Base-by-base conservation (phyloP, 53 echinoderm and acorn worm genomes). In the Apostichopus leukothele region DNA sequence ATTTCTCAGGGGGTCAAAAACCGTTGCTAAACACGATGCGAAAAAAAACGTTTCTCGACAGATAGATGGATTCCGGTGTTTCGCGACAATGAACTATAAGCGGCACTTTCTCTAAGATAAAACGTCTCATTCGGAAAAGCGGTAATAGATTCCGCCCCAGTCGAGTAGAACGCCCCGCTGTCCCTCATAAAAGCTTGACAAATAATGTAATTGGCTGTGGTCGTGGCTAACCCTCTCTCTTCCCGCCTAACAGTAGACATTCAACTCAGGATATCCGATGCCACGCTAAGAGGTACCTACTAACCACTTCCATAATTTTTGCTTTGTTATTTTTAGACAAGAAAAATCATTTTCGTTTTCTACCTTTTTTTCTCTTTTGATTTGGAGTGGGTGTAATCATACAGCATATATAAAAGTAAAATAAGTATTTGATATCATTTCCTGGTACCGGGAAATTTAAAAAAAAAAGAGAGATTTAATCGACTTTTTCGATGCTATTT, bases 161-260 rank as follows among this genome's bases (percentile, higher is more conserved):
- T 13, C 63, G 11, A 16, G 63, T 6, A 63, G 63, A 16, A 16
- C 11, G 12, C 50, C 79, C 79, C 79, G 79, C 79, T 79, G 79
- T 51, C 53, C 79, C 79, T 53, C 51, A 79, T 79, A 79, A 79
- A 79, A 53, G 53, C 39, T 52, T 53, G 79, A 79, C 79, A 79
- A 79, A 79, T 51, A 79, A 53, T 19, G 50, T 53, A 79, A 79
- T 79, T 79, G 79, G 79, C 53, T 79, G 53, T 53, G 79, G 53
- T 53, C 79, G 79, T 79, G 19, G 13, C 79, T 51, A 52, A 8
- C 19, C 79, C 79, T 52, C 79, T 50, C n/a, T 75, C 53, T 39
- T 63, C 63, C 63, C 63, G 63, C 63, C 63, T 79, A 51, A 50
- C 53, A 53, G 18, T 39, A 39, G 39, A 19, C 51, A 5, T 9